Base-by-base conservation (phyloP, 2,797 vertebrate genomes). In the Gephyroberyx darwinii region DNA sequence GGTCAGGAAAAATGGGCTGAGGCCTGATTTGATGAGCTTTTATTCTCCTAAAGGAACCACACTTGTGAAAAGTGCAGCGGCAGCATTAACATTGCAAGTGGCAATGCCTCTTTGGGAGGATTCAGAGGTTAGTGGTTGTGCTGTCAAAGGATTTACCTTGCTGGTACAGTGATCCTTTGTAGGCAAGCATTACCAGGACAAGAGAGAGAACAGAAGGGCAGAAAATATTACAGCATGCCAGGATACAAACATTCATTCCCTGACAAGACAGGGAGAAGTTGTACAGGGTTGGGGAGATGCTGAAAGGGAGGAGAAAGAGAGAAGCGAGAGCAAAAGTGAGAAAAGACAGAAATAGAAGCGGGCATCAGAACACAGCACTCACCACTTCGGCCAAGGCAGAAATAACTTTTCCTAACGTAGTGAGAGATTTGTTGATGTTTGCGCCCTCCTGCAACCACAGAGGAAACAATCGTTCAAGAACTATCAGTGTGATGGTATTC, bases 361-460 rank as follows among this genome's bases (percentile, higher is more conserved):
- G 39, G 68, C 22, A 56, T 61, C 45, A 19, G 20, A 13, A 35
- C 60, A 64, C 14, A 65, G 66, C 51, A 96, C 96, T 96, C 86
- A 99, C 98, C 96, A 99, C 97, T 90, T 99, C 98, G 37, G 98
- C 98, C 87, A 99, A 86, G 1, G 98, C 97, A 66, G 98, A 99
- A 90, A 99, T 99, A 79, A 99, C 98, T 90, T 99, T 99, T 86
- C 98, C 98, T 92, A 99, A 87, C 2, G 98, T 99, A 68, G 98
- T 99, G 75, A 99, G 95, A 80, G 98, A 99, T 83, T 99, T 99
- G 92, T 99, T 99, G 88, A 99, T 99, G 91, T 99, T 99, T 82
- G 98, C 98, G 84, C 98, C 98, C 87, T 99, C 98, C 98, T 99
- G 90, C 47, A 86, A 84, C 1, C n/a, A 77, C 19, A 74, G n/a